Evolutionary conservation across 64 coral and sea anemone genomes (phyloP), one percentile per base, ranked within the genome.

Genomic region (Montipora cactus): DNA sequence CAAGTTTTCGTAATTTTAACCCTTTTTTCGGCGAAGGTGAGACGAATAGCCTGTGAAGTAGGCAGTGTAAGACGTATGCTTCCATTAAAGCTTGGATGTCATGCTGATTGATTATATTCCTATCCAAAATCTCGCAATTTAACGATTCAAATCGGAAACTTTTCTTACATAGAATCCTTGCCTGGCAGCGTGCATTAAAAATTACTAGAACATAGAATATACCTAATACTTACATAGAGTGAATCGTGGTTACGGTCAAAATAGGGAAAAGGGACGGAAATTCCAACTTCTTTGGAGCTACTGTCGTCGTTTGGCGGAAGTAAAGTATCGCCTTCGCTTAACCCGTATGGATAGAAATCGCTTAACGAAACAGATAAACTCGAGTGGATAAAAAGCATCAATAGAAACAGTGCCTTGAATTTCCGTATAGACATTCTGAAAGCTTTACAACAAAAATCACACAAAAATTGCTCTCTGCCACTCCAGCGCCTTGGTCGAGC

Each of bases 231-330:
- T 50, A 78, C 76, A 47, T 18, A 78, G 0, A 71, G 67, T 10
- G 93, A 92, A 45, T 92, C 79, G 28, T 94, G 90, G 75, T 92
- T 81, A 4, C 74, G 62, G 74, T 98, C 96, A 59, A 98, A 98
- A 75, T 89, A 98, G 8, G 96, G 89, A 61, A 95, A 98, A 1
- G 64, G 79, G 45, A 67, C 81, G 4, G 89, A 78, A 61, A 94
- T 92, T 4, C 11, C 0, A 16, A 98, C 22, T 81, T 48, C 48
- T 45, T 89, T 89, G 20, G 96, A 95, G 48, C 96, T 95, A 1
- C 89, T 85, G 83, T 98, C 96, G n/a, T 98, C 96, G 64, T 98
- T 98, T 0, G 12, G 12, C 14, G 83, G 93, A 46, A 92, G 68
- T 44, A 45, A 58, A 0, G 13, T 55, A 44, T 98, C 96, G 25